Evolutionary conservation across 1,140 invertebrate genomes (phyloP).

Genomic region (Cepaea nemoralis): DNA sequence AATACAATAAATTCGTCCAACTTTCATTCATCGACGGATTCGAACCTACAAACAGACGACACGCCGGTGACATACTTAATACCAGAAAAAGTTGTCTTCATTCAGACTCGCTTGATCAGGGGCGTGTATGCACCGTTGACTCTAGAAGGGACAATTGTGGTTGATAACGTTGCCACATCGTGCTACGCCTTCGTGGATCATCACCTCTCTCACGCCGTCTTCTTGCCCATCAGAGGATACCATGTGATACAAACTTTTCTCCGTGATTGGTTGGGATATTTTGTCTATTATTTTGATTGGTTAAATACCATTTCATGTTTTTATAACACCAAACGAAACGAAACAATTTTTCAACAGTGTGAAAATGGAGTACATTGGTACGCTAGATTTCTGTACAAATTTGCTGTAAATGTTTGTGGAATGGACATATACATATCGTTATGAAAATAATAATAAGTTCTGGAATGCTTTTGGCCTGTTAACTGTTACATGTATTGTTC

Average conservation of each 20-base stretch:
- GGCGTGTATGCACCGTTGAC: conserved; percentile 94
- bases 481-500: too few species aligned
- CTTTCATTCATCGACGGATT: background rate
- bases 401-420: conserved; percentile 72
- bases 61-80: background rate
- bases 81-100: conserved; percentile 77
- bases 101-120: conserved; percentile 75
- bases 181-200: conserved; percentile 96
- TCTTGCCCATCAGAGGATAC: conserved; percentile 82
- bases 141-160: conserved; percentile 85
- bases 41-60: background rate
- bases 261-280: conserved; percentile 1
- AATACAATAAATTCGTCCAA: background rate
- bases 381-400: conserved; percentile 81
- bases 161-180: conserved; percentile 90
- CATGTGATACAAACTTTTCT: conserved; percentile 37
- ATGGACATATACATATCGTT: conserved; percentile 12
- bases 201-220: conserved; percentile 84
- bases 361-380: conserved; percentile 87
- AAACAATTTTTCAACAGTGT: conserved; percentile 7
- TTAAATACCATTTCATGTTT: conserved; percentile 15
- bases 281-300: conserved; percentile 7
- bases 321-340: conserved; percentile 48
- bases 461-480: too few species aligned
- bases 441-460: background rate